These are phyloP conservation scores for Philereme transversata DNA, from an alignment of 2,888 invertebrate genomes.

Conservation along the genomic window DNA sequence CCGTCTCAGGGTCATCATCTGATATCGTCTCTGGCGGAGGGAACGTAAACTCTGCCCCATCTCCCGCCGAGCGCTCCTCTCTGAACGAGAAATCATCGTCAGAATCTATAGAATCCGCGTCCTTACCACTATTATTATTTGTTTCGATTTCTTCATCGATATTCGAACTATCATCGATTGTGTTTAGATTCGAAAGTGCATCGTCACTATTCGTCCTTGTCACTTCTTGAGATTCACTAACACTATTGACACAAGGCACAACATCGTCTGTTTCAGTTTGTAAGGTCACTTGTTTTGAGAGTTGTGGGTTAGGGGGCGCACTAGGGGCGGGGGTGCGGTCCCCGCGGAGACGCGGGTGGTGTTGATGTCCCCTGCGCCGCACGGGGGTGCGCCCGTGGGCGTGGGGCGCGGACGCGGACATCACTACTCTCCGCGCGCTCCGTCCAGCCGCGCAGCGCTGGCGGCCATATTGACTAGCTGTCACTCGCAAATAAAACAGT, in stretches of 20 bases:
- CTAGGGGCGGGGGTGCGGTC: conserved; percentile 82
- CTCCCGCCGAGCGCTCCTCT: conserved; percentile 74
- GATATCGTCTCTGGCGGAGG: conserved; percentile 60
- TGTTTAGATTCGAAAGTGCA: conserved; percentile 80
- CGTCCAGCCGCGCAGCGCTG: conserved; percentile 79
- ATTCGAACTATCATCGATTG: conserved; percentile 66
- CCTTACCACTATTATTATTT: conserved; percentile 63
- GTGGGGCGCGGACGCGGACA: conserved; percentile 85
- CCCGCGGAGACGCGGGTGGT: conserved; percentile 88
- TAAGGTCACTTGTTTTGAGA: conserved; percentile 80
- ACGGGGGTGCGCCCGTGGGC: conserved; percentile 84
- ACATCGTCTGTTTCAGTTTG: conserved; percentile 69
- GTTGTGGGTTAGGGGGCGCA: conserved; percentile 57
- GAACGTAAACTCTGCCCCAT: conserved; percentile 72
- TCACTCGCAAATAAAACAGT: conserved; percentile 49
- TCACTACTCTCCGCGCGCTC: conserved; percentile 74
- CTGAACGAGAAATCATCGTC: conserved; percentile 76
- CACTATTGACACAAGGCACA: conserved; percentile 83
- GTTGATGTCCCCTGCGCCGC: conserved; percentile 89
- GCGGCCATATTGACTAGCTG: conserved; percentile 85
- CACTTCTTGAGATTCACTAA: conserved; percentile 82
- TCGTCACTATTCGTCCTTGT: conserved; percentile 83
- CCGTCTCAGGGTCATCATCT: conserved; percentile 90
- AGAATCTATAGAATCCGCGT: conserved; percentile 65
- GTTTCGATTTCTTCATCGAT: conserved; percentile 71